A percentile compares a stretch with the other conserved stretches of the same genome.
These are phyloP conservation scores for Campoplex nolae DNA, from an alignment of 2,888 invertebrate genomes.

Conservation along the genomic window DNA sequence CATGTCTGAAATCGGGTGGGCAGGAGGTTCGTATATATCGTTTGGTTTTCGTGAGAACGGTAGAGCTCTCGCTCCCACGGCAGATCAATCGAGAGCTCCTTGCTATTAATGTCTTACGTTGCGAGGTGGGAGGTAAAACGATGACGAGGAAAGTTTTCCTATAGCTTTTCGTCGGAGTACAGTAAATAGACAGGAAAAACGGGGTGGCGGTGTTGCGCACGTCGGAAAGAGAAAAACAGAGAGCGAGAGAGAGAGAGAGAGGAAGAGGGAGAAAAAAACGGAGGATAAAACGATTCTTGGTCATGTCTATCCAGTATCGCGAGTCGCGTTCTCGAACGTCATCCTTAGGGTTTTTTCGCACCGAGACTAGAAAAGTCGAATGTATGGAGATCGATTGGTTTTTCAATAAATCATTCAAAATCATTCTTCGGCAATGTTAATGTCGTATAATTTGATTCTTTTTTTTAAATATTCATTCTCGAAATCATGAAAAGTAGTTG, in stretches of 20 bases:
- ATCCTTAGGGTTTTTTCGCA: neutral
- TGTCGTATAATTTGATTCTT: neutral
- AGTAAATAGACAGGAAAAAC: slow-evolving; percentile 25
- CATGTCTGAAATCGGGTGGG: slow-evolving; percentile 21
- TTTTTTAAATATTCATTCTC: neutral
- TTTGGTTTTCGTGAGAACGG: slow-evolving; percentile 72
- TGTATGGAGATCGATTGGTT: neutral
- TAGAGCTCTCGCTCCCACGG: slow-evolving; percentile 69
- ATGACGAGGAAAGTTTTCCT: slow-evolving; percentile 59
- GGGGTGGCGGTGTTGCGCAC: slow-evolving; percentile 48
- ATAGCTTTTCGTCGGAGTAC: slow-evolving; percentile 45
- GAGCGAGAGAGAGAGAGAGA: slow-evolving; percentile 28
- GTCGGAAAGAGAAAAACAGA: slow-evolving; percentile 25
- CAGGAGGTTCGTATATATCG: slow-evolving; percentile 47
- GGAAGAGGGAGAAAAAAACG: slow-evolving; percentile 38
- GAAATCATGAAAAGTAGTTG: neutral
- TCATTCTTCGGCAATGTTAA: neutral
- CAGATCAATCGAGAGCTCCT: slow-evolving; percentile 76
- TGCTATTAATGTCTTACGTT: slow-evolving; percentile 72
- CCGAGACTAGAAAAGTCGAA: neutral
- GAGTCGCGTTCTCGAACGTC: slow-evolving; percentile 40
- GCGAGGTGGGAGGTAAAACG: slow-evolving; percentile 29
- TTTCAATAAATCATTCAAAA: neutral
- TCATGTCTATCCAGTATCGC: slow-evolving; percentile 47
- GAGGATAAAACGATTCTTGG: slow-evolving; percentile 46